Evolutionary conservation across 2,888 invertebrate species (phyloP).

Genomic region (Heliconius aoede): DNA sequence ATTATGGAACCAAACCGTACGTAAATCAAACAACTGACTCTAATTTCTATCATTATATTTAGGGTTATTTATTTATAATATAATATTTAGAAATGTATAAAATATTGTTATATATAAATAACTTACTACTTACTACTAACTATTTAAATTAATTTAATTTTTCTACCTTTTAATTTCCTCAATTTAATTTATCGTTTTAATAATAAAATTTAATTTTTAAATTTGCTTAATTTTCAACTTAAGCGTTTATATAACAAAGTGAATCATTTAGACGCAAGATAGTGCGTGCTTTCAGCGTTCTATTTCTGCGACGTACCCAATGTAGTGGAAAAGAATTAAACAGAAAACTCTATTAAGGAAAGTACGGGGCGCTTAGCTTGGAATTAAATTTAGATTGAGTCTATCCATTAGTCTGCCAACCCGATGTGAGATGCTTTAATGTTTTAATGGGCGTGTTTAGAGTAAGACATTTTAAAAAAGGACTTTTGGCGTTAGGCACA

Average conservation of each 20-base stretch:
- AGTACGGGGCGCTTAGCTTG: constrained; percentile 57
- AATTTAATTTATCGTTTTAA: too few species aligned
- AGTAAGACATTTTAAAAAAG: constrained; percentile 27
- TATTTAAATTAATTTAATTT: too few species aligned
- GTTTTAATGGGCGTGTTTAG: constrained; percentile 30
- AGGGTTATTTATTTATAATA: background rate
- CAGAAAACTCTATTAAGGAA: constrained; percentile 62
- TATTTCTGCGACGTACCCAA: constrained; percentile 36
- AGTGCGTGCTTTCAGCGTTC: constrained; percentile 27
- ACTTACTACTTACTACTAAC: too few species aligned
- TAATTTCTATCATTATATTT: background rate
- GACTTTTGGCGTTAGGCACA: background rate
- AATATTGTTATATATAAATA: too few species aligned
- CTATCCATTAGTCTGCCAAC: constrained; percentile 58
- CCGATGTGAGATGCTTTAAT: constrained; percentile 33
- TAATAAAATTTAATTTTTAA: too few species aligned
- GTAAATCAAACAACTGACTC: background rate
- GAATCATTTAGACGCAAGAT: constrained; percentile 2
- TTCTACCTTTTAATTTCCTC: too few species aligned
- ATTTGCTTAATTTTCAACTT: background rate
- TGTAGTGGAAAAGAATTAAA: constrained; percentile 64
- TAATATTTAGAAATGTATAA: too few species aligned
- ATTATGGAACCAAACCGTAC: background rate
- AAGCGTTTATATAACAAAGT: background rate
- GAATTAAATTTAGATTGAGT: constrained; percentile 71